A percentile compares a stretch with the other conserved stretches of the same genome.
Evolutionary conservation across 2,888 invertebrate species (phyloP).

Genomic region (Nesidiocoris tenuis): DNA sequence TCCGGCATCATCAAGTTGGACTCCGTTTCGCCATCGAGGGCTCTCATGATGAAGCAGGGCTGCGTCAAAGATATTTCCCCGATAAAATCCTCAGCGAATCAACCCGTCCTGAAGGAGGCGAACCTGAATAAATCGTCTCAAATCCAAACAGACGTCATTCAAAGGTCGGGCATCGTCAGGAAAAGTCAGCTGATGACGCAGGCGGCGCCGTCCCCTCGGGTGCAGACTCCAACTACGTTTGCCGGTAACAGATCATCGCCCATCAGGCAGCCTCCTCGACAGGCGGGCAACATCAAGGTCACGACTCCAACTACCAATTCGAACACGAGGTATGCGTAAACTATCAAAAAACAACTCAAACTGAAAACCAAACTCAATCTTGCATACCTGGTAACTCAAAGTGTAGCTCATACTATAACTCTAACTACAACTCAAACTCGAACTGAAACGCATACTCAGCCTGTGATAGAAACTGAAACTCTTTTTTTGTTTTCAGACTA

Average conservation of each 20-base stretch:
- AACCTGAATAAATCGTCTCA: conserved; percentile 34
- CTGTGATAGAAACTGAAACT: no score
- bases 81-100: background rate
- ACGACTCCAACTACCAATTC: conserved; percentile 35
- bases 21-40: conserved; percentile 48
- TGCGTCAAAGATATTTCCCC: conserved; percentile 42
- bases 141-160: background rate
- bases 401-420: no score
- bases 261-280: background rate
- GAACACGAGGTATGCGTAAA: conserved; percentile 37
- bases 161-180: conserved; percentile 42
- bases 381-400: no score
- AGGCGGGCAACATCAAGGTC: conserved; percentile 28
- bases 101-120: conserved; percentile 10
- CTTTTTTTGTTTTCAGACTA: no score
- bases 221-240: conserved; percentile 1
- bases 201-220: background rate
- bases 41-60: conserved; percentile 46
- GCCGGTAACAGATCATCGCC: conserved; percentile 6
- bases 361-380: no score
- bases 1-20: conserved; percentile 58
- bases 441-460: no score
- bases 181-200: conserved; percentile 12
- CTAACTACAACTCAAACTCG: no score
- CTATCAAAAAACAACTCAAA: no score